phyloP scores from a whole-genome alignment of 1,140 invertebrate genomes.

The Nautilus pompilius region DNA sequence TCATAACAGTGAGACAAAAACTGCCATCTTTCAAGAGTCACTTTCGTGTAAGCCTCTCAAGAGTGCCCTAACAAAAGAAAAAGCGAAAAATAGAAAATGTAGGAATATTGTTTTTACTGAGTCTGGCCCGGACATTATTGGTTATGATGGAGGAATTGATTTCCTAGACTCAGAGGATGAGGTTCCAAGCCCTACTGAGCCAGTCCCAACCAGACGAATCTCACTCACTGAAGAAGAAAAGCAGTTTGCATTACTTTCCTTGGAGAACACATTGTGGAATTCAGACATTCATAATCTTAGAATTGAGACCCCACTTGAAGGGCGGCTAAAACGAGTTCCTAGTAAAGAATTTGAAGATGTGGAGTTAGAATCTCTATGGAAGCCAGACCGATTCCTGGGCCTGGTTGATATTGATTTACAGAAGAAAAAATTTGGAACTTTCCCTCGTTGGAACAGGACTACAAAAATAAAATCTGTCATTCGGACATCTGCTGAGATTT shows the following conservation, averaged over 20 bases:
- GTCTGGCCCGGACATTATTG: conserved; percentile 31
- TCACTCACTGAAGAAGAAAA: conserved; percentile 44
- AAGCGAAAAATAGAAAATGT: conserved; percentile 14
- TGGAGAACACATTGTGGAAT: conserved; percentile 49
- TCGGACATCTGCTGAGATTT: no score
- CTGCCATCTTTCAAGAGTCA: no score
- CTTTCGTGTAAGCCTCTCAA: no score
- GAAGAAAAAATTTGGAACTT: conserved; percentile 35
- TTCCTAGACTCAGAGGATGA: conserved; percentile 27
- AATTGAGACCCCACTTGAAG: conserved; percentile 1
- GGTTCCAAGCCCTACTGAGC: conserved; percentile 9
- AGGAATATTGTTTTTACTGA: conserved; percentile 28
- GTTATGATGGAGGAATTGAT: conserved; percentile 41
- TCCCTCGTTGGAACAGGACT: conserved; percentile 31
- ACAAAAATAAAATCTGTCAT: no score
- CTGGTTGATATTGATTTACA: conserved; percentile 34
- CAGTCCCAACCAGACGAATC: conserved; percentile 13
- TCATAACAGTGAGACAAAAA: no score
- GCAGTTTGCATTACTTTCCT: conserved; percentile 38
- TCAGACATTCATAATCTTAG: conserved; percentile 34
- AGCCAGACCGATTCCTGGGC: conserved; percentile 29
- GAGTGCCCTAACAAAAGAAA: neutral
- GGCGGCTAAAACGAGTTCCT: neutral
- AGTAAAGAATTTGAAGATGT: conserved; percentile 46
- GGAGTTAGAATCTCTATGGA: conserved; percentile 26